Conservation (phyloP, 2,113 vertebrate genomes). For the Sinocyclocheilus maitianheensis region DNA sequence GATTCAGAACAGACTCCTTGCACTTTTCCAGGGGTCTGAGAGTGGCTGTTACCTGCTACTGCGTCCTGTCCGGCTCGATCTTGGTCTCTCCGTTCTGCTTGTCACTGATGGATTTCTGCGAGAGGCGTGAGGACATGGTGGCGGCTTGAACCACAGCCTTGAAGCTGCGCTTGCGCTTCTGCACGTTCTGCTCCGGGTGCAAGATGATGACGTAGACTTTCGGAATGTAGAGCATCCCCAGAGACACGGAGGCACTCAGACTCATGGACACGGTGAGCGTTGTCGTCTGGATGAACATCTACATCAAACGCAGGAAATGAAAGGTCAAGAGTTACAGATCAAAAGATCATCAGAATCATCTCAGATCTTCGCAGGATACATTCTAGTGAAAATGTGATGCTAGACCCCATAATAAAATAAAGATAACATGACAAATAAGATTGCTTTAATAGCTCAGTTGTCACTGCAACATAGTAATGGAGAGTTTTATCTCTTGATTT, state of each 20-base stretch:
- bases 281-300: constrained; percentile 91
- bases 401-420: too few relatives aligned
- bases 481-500: too few relatives aligned
- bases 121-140: constrained; percentile 68
- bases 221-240: constrained; percentile 90
- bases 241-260: constrained; percentile 86
- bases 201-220: constrained; percentile 89
- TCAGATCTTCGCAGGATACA: not conserved
- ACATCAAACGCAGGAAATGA: not conserved
- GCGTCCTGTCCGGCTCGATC: constrained; percentile 74
- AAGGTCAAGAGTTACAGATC: not conserved
- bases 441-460: too few relatives aligned
- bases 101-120: constrained; percentile 71
- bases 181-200: constrained; percentile 87
- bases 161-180: constrained; percentile 88
- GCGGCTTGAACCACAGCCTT: constrained; percentile 78
- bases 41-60: constrained; percentile 62
- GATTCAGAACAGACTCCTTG: not conserved
- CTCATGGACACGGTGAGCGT: constrained; percentile 90
- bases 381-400: too few relatives aligned
- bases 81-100: constrained; percentile 80
- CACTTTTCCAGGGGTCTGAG: not conserved
- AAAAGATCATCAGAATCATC: not conserved
- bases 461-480: too few relatives aligned
- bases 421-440: too few relatives aligned